Conservation (phyloP, 2,797 vertebrate genomes). For the Brotogeris chrysoptera region DNA sequence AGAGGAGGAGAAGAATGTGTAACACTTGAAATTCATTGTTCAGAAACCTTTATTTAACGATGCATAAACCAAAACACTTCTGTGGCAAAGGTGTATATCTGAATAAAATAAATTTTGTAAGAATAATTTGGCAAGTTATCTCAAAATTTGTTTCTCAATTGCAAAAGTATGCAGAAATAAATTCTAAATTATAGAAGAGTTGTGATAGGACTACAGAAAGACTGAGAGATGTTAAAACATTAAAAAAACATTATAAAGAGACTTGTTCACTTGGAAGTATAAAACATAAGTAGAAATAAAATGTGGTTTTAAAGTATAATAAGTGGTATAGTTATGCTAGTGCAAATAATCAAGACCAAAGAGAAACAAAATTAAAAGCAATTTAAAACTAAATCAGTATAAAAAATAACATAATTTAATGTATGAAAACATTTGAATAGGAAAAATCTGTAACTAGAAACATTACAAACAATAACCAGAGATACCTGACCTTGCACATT, state of each 20-base stretch:
- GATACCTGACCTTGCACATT: neutral
- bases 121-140: conserved; percentile 9
- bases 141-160: conserved; percentile 9
- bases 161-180: neutral
- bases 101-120: conserved; percentile 9
- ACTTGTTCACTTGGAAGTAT: neutral
- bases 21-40: conserved; percentile 49
- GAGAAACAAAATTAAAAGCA: neutral
- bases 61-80: neutral
- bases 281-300: neutral
- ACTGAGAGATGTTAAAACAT: neutral
- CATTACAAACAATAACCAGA: neutral
- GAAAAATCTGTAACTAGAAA: neutral
- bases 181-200: neutral
- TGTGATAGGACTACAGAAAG: neutral
- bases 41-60: neutral
- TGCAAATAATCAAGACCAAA: neutral
- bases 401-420: neutral
- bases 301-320: neutral
- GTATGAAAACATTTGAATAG: neutral
- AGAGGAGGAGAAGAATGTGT: conserved; percentile 56
- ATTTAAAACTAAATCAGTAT: neutral
- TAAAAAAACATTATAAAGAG: neutral
- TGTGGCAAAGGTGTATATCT: conserved; percentile 7
- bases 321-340: neutral